These are phyloP conservation scores for Centrocercus urophasianus DNA, from an alignment of 2,113 vertebrate species.

Conservation along the genomic window DNA sequence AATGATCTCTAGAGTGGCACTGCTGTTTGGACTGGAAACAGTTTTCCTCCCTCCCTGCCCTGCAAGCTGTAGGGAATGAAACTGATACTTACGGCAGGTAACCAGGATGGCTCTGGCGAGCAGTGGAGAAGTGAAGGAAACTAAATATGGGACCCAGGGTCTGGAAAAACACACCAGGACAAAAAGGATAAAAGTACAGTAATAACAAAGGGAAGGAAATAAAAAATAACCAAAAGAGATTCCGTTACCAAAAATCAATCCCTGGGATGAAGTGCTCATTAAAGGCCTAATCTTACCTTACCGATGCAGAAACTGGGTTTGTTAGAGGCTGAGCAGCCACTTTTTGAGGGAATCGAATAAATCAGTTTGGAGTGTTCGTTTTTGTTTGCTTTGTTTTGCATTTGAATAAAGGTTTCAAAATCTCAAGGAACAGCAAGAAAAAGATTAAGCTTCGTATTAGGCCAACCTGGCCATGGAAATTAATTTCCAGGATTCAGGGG, in stretches of 20 bases:
- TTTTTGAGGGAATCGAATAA: background rate
- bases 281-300: constrained; percentile 9
- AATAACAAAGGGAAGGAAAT: constrained; percentile 67
- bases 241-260: constrained; percentile 42
- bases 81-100: constrained; percentile 27
- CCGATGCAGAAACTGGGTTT: background rate
- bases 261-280: constrained; percentile 32
- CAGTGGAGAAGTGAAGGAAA: constrained; percentile 49
- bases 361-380: background rate
- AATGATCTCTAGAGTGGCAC: constrained; percentile 8
- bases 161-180: constrained; percentile 28
- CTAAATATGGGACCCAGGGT: constrained; percentile 30
- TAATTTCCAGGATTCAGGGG: constrained; percentile 3
- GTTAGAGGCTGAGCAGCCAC: background rate
- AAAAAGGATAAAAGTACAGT: constrained; percentile 14
- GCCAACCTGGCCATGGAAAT: background rate
- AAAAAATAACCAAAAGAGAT: constrained; percentile 72
- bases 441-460: background rate
- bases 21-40: constrained; percentile 4
- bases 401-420: background rate
- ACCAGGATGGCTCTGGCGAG: constrained; percentile 40
- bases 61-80: constrained; percentile 17
- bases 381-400: background rate
- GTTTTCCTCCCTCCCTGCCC: constrained; percentile 16
- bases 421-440: background rate